Evolutionary conservation across 2,888 invertebrate genomes (phyloP), one percentile per base, ranked within the genome.

Genomic region (Tenthredo notha): DNA sequence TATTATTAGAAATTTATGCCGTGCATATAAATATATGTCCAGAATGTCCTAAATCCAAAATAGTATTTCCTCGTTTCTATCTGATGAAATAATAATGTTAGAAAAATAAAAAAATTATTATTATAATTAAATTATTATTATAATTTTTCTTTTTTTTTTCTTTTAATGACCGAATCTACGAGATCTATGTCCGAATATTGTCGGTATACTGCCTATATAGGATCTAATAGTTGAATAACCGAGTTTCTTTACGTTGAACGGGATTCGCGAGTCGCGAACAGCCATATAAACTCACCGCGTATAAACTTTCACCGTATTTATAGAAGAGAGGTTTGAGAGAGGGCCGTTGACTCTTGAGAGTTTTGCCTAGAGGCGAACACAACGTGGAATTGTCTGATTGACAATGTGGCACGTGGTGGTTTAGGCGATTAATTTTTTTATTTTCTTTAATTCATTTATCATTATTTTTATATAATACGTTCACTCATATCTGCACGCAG

Each of bases 301-400:
- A 77, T 84, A 84, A 84, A 84, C 84, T 84, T 84, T 84, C 84
- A 84, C 84, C 67, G 84, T 84, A 84, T 84, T 84, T 84, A 84
- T 84, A 80, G 84, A 84, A 84, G 67, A 75, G 67, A 43, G 65
- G 37, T 40, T 78, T 78, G 50, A 72, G 47, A 43, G 78, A 43
- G 78, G 84, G 84, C 84, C 84, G 61, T 80, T 84, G 84, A 84
- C 84, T 78, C 37, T 58, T 54, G 25, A 21, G 40, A 61, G n/a
- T 25, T 84, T 75, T 75, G 75, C 47, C 77, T 50, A 29, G 29
- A 77, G 67, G 33, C 33, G 29, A 33, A 67, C 15, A 67, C 33
- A 67, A 67, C 33, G 67, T 18, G 67, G 67, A 33, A 29, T 67
- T 61, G 61, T 61, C 25, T 10, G 61, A 61, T 61, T 61, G 61